These are phyloP conservation scores for Chelonus insularis DNA, from an alignment of 1,140 invertebrate genomes.

Conservation along the genomic window DNA sequence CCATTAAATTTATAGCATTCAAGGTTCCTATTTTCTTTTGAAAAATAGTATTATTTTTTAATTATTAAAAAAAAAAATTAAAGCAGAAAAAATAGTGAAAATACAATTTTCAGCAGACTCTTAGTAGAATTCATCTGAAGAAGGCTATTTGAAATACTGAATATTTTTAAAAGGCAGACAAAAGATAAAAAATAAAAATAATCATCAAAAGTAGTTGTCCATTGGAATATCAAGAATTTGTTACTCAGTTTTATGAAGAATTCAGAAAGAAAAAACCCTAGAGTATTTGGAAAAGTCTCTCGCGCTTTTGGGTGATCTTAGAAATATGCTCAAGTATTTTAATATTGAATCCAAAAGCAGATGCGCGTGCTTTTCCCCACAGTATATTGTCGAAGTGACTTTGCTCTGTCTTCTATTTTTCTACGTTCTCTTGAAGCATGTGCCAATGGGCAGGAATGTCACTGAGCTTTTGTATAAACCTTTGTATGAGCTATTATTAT, in stretches of 20 bases:
- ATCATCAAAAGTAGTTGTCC: background rate
- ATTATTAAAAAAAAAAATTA: too few relatives aligned
- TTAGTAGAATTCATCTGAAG: too few relatives aligned
- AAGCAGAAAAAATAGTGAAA: too few relatives aligned
- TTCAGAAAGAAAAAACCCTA: background rate
- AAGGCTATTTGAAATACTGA: too few relatives aligned
- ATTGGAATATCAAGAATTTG: background rate
- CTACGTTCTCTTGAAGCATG: background rate
- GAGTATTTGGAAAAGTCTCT: background rate
- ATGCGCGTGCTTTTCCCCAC: background rate
- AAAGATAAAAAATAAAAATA: too few relatives aligned
- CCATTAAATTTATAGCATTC: too few relatives aligned
- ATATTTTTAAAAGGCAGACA: too few relatives aligned
- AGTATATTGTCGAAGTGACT: background rate
- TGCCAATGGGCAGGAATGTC: slow-evolving; percentile 5
- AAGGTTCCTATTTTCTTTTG: too few relatives aligned
- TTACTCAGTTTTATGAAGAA: background rate
- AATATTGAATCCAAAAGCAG: background rate
- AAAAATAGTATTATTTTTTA: too few relatives aligned
- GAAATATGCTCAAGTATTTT: slow-evolving; percentile 14
- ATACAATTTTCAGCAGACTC: too few relatives aligned
- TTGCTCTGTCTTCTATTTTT: background rate
- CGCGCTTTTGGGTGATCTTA: background rate
- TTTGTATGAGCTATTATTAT: background rate
- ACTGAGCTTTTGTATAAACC: slow-evolving; percentile 1